Conservation (phyloP, 2,113 vertebrate genomes). For the Thalassarche chlororhynchos region DNA sequence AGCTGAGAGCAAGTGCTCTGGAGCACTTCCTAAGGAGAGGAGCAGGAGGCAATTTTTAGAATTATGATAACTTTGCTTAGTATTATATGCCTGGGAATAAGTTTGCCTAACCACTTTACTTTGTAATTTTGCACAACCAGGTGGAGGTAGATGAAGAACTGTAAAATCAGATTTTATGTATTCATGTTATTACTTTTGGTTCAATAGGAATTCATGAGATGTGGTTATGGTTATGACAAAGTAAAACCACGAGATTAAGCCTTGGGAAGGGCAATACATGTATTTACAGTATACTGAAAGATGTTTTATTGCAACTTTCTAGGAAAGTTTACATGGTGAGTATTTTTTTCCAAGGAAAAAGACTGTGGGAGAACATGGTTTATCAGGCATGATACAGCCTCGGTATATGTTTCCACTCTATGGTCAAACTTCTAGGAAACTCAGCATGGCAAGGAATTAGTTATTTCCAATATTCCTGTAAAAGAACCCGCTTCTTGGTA, state of each 20-base stretch:
- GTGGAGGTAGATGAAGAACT: not conserved
- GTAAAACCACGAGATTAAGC: not conserved
- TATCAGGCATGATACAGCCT: not conserved
- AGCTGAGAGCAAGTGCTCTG: not conserved
- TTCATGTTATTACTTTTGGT: not conserved
- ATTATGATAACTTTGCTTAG: not conserved
- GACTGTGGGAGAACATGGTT: not conserved
- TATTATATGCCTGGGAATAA: not conserved
- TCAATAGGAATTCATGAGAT: not conserved
- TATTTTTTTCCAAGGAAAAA: not conserved
- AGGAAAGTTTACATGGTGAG: not conserved
- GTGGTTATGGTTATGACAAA: not conserved
- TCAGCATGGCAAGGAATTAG: not conserved
- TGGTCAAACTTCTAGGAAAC: not conserved
- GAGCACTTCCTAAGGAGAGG: not conserved
- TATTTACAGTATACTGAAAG: not conserved
- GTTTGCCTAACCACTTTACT: not conserved
- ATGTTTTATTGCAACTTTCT: not conserved
- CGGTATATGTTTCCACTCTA: not conserved
- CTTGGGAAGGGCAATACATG: fast-evolving
- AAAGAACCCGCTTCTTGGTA: not conserved
- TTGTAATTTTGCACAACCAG: not conserved
- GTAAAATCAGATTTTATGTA: not conserved
- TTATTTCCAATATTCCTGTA: not conserved
- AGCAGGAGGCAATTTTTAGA: not conserved